Evolutionary conservation across 1,140 invertebrate species (phyloP), one percentile per base, ranked within the genome.

Genomic region (Steinernema khuongi): DNA sequence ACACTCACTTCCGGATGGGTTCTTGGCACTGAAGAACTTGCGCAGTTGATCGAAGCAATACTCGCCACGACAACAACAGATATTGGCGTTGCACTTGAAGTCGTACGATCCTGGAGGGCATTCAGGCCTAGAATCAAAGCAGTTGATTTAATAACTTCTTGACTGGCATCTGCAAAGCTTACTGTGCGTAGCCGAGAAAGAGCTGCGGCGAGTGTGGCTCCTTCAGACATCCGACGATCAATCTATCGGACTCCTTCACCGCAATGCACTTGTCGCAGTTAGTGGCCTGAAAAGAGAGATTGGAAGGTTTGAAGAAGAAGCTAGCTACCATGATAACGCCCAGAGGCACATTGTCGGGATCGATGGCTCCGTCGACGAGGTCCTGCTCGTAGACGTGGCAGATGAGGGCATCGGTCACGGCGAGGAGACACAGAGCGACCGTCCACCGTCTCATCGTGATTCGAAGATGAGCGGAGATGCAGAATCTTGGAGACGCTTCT

Each of bases 301-400:
- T 60, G 19, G 22, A 7, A 22, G 2, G 50, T n/a, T 14, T 17
- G 26, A 60, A 60, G 14, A 60, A 26, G 2, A 7, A 4, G 22
- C 4, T n/a, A 60, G 4, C 14, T 60, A 26, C 50, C 50, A 60
- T 17, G 4, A 60, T 14, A 11, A 60, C 50, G 19, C 7, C 50
- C 19, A 14, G 2, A 7, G 50, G 50, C 4, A 17, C 22, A 4
- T 60, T 22, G 50, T 60, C 19, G 2, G 26, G 14, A 60, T 60
- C 50, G 19, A 60, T 60, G 7, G 14, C 22, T 14, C 22, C 50
- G 50, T 22, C 50, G 4, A n/a, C 19, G 14, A 60, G 50, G 4
- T 60, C 19, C 26, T 60, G 50, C 50, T 60, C 50, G 50, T 60
- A 60, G 22, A 60, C 26, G 19, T 60, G 50, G 50, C 50, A 60